Evolutionary conservation across 2,797 vertebrate species (phyloP).

Genomic region (Pseudotriccus pelzelni): DNA sequence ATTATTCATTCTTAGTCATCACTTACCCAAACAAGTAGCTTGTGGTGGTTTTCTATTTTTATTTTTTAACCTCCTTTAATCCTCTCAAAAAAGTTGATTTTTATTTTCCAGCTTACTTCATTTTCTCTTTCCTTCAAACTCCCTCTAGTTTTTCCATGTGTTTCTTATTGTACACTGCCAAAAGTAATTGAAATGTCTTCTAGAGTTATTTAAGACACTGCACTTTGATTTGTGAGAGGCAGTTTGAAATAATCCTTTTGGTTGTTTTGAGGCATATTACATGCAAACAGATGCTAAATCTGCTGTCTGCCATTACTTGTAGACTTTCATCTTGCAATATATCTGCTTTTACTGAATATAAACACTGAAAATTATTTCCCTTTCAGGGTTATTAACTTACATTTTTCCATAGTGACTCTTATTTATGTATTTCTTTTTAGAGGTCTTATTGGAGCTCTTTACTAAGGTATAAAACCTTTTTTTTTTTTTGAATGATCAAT

Average conservation of each 20-base stretch:
- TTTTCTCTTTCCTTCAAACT: background rate
- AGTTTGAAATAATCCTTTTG: background rate
- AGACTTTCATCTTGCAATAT: background rate
- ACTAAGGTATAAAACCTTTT: background rate
- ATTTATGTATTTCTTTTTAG: background rate
- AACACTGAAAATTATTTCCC: background rate
- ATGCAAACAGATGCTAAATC: background rate
- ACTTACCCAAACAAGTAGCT: background rate
- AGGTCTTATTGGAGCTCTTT: background rate
- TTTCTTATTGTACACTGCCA: background rate
- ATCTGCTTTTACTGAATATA: background rate
- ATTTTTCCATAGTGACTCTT: background rate
- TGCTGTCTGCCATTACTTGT: background rate
- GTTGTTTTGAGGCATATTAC: background rate
- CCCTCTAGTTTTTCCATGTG: background rate
- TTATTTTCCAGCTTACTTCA: background rate
- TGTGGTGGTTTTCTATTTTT: background rate
- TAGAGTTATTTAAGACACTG: background rate
- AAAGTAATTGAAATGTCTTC: background rate
- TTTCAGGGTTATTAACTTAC: background rate
- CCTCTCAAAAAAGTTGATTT: background rate
- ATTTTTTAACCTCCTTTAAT: background rate
- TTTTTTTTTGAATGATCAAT: background rate
- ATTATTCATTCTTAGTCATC: background rate
- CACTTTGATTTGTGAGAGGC: background rate